A percentile compares a stretch with the other conserved stretches of the same genome.
These are phyloP conservation scores for Pocota personata DNA, from an alignment of 2,888 invertebrate genomes.

Conservation along the genomic window DNA sequence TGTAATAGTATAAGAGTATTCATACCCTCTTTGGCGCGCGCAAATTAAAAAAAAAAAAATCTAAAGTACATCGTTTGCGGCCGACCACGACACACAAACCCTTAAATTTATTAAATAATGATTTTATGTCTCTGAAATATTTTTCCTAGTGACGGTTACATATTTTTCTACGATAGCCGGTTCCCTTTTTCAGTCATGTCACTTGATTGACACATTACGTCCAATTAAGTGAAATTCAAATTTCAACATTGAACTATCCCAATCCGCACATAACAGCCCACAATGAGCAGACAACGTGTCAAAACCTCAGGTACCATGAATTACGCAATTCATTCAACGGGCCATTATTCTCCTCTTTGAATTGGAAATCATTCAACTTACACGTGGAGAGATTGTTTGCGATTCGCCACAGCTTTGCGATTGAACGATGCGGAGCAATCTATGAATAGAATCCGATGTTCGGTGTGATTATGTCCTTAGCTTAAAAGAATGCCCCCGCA, in stretches of 20 bases:
- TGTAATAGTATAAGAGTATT: no score
- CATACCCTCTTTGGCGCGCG: no score
- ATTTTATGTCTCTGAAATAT: no score
- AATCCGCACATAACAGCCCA: background rate
- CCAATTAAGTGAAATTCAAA: background rate
- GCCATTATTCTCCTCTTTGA: constrained; percentile 10
- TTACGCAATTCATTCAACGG: constrained; percentile 2
- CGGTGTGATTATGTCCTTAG: constrained; percentile 32
- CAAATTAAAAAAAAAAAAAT: no score
- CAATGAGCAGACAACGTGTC: background rate
- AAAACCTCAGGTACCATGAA: constrained; percentile 29
- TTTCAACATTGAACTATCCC: background rate
- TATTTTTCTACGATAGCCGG: background rate
- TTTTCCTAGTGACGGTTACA: no score
- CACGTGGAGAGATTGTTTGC: background rate
- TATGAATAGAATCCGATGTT: no score
- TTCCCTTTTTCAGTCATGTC: background rate
- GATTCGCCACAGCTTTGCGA: background rate
- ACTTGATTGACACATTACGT: background rate
- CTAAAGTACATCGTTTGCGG: no score
- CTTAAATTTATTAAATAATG: no score
- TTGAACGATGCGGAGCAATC: constrained; percentile 5
- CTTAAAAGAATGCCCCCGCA: constrained; percentile 2
- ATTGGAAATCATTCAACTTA: constrained; percentile 21
- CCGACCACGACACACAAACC: no score